A percentile compares a stretch with the other conserved stretches of the same genome.
Evolutionary conservation across 92 coral and sea anemone genomes (phyloP).

Genomic region (Heliopora coerulea): DNA sequence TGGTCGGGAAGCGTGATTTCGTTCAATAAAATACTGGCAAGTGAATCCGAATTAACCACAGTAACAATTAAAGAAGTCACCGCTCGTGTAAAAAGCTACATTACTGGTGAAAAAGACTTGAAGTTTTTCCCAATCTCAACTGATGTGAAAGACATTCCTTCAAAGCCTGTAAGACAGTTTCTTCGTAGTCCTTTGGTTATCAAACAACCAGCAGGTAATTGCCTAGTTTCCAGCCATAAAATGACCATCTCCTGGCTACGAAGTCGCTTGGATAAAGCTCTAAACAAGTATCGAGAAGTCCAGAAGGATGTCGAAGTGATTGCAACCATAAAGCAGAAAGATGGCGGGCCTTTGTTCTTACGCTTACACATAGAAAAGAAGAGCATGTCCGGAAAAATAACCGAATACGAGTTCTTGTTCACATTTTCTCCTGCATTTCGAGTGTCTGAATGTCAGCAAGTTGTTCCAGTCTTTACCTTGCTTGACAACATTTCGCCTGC

Average conservation of each 20-base stretch:
- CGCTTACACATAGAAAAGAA: slow-evolving; percentile 1
- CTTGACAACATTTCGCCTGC: not conserved
- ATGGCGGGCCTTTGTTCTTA: slow-evolving; percentile 10
- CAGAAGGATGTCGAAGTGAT: slow-evolving; percentile 1
- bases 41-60: not conserved
- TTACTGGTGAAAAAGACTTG: not conserved
- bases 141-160: not conserved
- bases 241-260: slow-evolving; percentile 12
- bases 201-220: not conserved
- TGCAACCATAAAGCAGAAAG: slow-evolving; percentile 14
- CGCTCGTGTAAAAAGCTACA: not conserved
- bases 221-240: not conserved
- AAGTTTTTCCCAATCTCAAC: not conserved
- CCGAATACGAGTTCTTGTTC: not conserved
- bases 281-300: slow-evolving; percentile 1
- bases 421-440: not conserved
- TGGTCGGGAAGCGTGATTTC: not conserved
- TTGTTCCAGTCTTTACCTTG: not conserved
- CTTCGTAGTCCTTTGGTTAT: not conserved
- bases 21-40: not conserved
- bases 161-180: not conserved
- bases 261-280: slow-evolving; percentile 12
- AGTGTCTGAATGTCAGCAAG: not conserved
- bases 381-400: not conserved
- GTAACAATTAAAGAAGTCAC: not conserved